A percentile compares a stretch with the other conserved stretches of the same genome.
These are phyloP conservation scores for Drosophila erecta DNA, from an alignment of 1,140 invertebrate genomes.

Conservation along the genomic window DNA sequence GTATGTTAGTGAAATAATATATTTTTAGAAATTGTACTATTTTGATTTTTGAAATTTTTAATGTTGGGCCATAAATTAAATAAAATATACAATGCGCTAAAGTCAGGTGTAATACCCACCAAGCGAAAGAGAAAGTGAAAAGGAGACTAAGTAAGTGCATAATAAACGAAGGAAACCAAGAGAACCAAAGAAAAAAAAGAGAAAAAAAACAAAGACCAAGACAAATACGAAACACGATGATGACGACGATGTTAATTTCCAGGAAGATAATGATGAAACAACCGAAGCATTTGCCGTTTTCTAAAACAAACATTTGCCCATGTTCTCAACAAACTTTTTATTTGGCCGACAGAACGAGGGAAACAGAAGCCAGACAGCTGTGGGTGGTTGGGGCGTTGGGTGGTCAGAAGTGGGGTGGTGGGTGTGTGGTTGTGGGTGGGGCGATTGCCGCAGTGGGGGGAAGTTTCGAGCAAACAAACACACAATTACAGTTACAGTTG, in stretches of 20 bases:
- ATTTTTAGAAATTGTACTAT: too few species aligned
- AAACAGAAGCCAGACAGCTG: slow-evolving; percentile 54
- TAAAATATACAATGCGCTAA: too few species aligned
- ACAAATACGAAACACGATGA: slow-evolving; percentile 40
- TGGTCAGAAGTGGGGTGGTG: background rate
- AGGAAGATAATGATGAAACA: slow-evolving; percentile 59
- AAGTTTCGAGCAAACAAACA: slow-evolving; percentile 63
- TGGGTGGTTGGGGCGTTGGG: slow-evolving; percentile 5
- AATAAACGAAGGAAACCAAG: slow-evolving; percentile 62
- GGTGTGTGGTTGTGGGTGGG: background rate
- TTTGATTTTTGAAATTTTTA: too few species aligned
- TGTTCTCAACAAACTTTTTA: slow-evolving; percentile 81
- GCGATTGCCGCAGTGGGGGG: background rate
- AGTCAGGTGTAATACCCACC: too few species aligned
- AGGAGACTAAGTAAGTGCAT: slow-evolving; percentile 18
- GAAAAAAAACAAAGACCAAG: slow-evolving; percentile 14
- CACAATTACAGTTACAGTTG: slow-evolving; percentile 62
- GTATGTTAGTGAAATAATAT: too few species aligned
- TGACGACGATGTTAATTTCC: slow-evolving; percentile 35
- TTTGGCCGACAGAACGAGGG: slow-evolving; percentile 47
- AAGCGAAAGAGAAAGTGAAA: slow-evolving; percentile 26
- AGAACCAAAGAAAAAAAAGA: slow-evolving; percentile 8
- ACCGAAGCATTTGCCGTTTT: slow-evolving; percentile 73
- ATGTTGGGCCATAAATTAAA: too few species aligned
- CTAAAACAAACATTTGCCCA: slow-evolving; percentile 81